Conservation (phyloP, 1,140 invertebrate genomes). For the Maniola jurtina region DNA sequence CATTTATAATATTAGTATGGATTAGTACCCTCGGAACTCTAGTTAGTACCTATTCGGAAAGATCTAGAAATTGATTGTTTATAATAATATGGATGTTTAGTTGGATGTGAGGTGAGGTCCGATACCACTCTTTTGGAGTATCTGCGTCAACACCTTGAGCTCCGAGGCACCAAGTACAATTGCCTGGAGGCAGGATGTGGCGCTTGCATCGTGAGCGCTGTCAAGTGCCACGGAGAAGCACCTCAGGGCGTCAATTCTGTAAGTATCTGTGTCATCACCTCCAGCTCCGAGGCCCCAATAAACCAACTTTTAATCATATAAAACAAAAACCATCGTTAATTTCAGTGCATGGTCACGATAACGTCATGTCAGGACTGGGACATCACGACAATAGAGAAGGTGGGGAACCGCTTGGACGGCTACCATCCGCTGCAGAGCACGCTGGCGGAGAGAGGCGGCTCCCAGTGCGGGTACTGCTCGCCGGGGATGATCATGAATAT, state of each 20-base stretch:
- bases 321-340: background rate
- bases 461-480: slow-evolving; percentile 90
- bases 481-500: slow-evolving; percentile 94
- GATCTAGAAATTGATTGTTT: no score
- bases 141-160: slow-evolving; percentile 32
- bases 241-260: slow-evolving; percentile 36
- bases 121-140: background rate
- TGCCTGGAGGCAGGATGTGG: slow-evolving; percentile 91
- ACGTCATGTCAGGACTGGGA: slow-evolving; percentile 85
- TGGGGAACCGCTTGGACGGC: slow-evolving; percentile 84
- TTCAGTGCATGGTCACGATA: slow-evolving; percentile 84
- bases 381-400: slow-evolving; percentile 87
- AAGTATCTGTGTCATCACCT: slow-evolving; percentile 30
- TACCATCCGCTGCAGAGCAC: slow-evolving; percentile 86
- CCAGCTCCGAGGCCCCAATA: slow-evolving; percentile 49
- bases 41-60: no score
- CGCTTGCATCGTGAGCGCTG: slow-evolving; percentile 83
- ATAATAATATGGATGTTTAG: no score
- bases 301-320: background rate
- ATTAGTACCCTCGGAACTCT: no score
- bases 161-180: slow-evolving; percentile 88
- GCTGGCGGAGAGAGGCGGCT: slow-evolving; percentile 85
- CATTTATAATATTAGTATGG: no score
- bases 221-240: slow-evolving; percentile 11
- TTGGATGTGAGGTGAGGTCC: background rate